Percentiles rank a stretch among this genome's conserved stretches.
These are phyloP conservation scores for Tenodera sinensis DNA, from an alignment of 2,888 invertebrate species.

Conservation along the genomic window DNA sequence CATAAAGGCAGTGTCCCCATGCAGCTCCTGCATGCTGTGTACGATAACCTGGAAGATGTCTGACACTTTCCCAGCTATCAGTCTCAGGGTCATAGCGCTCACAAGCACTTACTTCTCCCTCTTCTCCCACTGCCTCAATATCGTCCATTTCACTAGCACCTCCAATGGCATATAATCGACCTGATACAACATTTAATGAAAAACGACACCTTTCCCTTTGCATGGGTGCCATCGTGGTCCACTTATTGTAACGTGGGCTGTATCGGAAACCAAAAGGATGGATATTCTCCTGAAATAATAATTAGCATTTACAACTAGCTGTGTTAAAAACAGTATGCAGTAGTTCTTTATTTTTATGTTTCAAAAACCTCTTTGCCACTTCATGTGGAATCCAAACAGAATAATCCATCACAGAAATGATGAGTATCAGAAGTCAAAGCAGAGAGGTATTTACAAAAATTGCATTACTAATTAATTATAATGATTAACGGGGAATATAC, in stretches of 20 bases:
- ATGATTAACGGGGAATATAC: too few species aligned
- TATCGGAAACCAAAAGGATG: slow-evolving; percentile 70
- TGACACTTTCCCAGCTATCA: slow-evolving; percentile 58
- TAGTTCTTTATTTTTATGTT: too few species aligned
- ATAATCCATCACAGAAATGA: too few species aligned
- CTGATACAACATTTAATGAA: slow-evolving; percentile 57
- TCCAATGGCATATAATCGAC: slow-evolving; percentile 59
- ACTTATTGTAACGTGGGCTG: slow-evolving; percentile 58
- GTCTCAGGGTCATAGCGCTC: slow-evolving; percentile 58
- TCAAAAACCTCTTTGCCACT: too few species aligned
- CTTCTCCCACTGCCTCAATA: slow-evolving; percentile 30
- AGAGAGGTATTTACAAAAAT: too few species aligned
- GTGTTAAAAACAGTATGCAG: too few species aligned
- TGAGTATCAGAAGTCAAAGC: too few species aligned
- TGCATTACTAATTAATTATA: too few species aligned
- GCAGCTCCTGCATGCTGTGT: slow-evolving; percentile 58
- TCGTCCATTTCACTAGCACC: slow-evolving; percentile 59
- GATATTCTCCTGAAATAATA: slow-evolving; percentile 55
- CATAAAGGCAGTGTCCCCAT: slow-evolving; percentile 39
- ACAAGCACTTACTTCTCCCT: slow-evolving; percentile 45
- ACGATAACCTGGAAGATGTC: slow-evolving; percentile 53
- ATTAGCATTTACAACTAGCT: neutral
- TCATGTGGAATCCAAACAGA: too few species aligned
- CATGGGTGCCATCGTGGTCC: slow-evolving; percentile 66
- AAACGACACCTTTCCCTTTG: slow-evolving; percentile 63